phyloP scores from a whole-genome alignment of 2,888 invertebrate species.

The Aethes cnicana region DNA sequence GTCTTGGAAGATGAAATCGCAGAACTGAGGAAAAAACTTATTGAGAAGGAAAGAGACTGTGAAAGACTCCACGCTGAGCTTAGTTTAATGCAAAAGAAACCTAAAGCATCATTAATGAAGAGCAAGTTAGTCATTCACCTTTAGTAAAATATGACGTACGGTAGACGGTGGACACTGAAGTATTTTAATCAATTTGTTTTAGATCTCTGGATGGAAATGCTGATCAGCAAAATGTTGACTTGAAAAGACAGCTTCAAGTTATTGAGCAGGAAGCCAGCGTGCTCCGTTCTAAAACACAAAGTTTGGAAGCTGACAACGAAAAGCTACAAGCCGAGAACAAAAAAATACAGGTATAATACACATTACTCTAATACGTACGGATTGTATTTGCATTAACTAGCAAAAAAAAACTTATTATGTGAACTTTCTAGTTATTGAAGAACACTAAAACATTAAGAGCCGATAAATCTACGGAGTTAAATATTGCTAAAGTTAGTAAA shows the following conservation, averaged over 20 bases:
- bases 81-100: conserved; percentile 83
- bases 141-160: not conserved
- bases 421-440: conserved; percentile 76
- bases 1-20: conserved; percentile 88
- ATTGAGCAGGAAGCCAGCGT: conserved; percentile 89
- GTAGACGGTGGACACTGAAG: not conserved
- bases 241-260: conserved; percentile 88
- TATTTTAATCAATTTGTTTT: conserved; percentile 35
- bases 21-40: conserved; percentile 87
- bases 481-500: conserved; percentile 82
- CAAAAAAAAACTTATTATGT: no score
- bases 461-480: conserved; percentile 82
- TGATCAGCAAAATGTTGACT: conserved; percentile 85
- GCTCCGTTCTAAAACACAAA: conserved; percentile 85
- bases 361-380: no score
- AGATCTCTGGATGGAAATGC: conserved; percentile 82
- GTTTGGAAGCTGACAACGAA: conserved; percentile 89
- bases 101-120: conserved; percentile 83
- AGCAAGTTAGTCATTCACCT: conserved; percentile 79
- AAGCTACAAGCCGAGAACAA: conserved; percentile 88
- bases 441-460: conserved; percentile 77
- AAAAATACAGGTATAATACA: conserved; percentile 83
- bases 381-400: no score
- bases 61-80: conserved; percentile 89
- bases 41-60: conserved; percentile 91